A percentile compares a stretch with the other conserved stretches of the same genome.
These are phyloP conservation scores for Nomada fabriciana DNA, from an alignment of 2,888 invertebrate genomes.

Conservation along the genomic window DNA sequence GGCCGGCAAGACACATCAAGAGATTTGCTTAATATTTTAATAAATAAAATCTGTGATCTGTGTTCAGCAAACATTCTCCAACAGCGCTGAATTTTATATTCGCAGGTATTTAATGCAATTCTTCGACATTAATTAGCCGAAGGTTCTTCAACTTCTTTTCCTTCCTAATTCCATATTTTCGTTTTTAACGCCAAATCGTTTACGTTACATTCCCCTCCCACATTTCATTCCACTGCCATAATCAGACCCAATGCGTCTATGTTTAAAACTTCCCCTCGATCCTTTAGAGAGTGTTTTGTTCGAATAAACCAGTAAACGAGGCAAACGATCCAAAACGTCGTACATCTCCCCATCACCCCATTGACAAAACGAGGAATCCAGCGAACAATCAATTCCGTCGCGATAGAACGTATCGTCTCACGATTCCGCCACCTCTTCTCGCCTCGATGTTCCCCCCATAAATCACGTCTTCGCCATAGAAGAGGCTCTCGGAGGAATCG, in stretches of 20 bases:
- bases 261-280: too few species aligned
- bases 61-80: too few species aligned
- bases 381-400: constrained; percentile 30
- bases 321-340: constrained; percentile 17
- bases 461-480: constrained; percentile 27
- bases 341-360: not conserved
- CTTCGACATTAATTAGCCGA: too few species aligned
- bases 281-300: too few species aligned
- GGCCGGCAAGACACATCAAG: too few species aligned
- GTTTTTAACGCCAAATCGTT: not conserved
- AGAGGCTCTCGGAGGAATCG: constrained; percentile 36
- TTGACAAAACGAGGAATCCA: not conserved
- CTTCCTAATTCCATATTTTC: not conserved
- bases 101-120: not conserved
- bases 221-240: too few species aligned
- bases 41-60: too few species aligned
- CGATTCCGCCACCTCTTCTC: not conserved
- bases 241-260: too few species aligned
- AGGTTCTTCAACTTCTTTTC: too few species aligned
- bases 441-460: constrained; percentile 39
- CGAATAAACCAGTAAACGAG: not conserved
- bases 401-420: constrained; percentile 12
- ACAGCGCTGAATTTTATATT: not conserved
- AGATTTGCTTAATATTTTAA: too few species aligned
- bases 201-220: not conserved